phyloP scores from a whole-genome alignment of 2,888 invertebrate genomes.

The Chloroclystis v-ata region DNA sequence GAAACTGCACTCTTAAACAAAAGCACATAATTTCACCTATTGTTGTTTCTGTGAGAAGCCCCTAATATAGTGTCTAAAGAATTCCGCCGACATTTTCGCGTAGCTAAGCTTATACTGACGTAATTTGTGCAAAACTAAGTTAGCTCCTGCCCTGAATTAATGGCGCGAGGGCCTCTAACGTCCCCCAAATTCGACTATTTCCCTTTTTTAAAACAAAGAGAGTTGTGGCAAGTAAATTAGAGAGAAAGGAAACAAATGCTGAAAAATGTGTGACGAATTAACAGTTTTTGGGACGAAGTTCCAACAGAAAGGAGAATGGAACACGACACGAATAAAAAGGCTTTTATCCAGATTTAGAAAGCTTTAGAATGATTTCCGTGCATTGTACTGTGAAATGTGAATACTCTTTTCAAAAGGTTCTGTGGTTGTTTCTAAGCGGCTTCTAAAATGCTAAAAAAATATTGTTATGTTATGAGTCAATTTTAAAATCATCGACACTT shows the following conservation, averaged over 20 bases:
- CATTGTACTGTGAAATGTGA: not conserved
- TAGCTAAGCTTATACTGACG: constrained; percentile 58
- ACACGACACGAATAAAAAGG: constrained; percentile 3
- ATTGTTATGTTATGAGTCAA: no score
- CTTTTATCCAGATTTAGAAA: not conserved
- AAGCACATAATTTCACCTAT: no score
- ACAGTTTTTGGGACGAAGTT: constrained; percentile 11
- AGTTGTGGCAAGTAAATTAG: constrained; percentile 16
- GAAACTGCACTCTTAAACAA: no score
- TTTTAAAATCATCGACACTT: no score
- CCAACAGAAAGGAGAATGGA: not conserved
- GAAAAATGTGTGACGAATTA: constrained; percentile 16
- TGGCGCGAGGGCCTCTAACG: constrained; percentile 48
- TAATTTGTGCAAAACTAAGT: constrained; percentile 57
- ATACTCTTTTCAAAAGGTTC: not conserved
- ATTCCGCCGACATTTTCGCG: constrained; percentile 50
- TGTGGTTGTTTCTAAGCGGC: no score
- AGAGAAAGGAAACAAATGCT: constrained; percentile 7
- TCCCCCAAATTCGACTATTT: constrained; percentile 41
- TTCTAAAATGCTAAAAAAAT: no score
- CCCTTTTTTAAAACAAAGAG: constrained; percentile 32
- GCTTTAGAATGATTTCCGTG: not conserved
- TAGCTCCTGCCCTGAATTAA: constrained; percentile 57
- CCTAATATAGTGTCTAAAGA: constrained; percentile 47
- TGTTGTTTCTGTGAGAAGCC: not conserved